Percentiles rank a stretch among this genome's conserved stretches.
Evolutionary conservation across 1,140 invertebrate species (phyloP).

Genomic region (Streblospio benedicti): DNA sequence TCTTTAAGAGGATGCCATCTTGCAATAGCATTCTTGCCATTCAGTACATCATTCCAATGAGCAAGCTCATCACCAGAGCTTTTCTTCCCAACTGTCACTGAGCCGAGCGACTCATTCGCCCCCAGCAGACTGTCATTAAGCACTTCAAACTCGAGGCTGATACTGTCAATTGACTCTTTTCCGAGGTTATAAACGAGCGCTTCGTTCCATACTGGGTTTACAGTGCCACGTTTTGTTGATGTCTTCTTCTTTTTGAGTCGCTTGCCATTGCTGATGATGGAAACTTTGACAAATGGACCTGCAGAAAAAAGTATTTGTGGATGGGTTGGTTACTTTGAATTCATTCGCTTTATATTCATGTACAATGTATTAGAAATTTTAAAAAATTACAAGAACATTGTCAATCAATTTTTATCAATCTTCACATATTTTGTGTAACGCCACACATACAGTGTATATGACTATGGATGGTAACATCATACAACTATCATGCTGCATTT

Average conservation of each 20-base stretch:
- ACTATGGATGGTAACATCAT: too few relatives aligned
- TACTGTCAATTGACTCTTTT: constrained; percentile 28
- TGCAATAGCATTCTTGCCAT: constrained; percentile 21
- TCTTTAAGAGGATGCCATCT: constrained; percentile 20
- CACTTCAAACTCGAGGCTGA: constrained; percentile 32
- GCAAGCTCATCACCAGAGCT: constrained; percentile 30
- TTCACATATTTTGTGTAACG: too few relatives aligned
- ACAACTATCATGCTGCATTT: too few relatives aligned
- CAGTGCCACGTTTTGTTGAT: constrained; percentile 49
- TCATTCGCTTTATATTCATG: neutral
- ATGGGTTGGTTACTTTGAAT: neutral
- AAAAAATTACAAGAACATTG: too few relatives aligned
- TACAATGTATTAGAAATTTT: too few relatives aligned
- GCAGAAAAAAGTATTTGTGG: constrained; percentile 13
- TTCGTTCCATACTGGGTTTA: constrained; percentile 86
- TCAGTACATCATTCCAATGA: constrained; percentile 32
- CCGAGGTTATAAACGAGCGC: constrained; percentile 65
- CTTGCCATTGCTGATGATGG: constrained; percentile 49
- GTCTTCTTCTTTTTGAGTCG: constrained; percentile 41
- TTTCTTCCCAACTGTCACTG: constrained; percentile 27
- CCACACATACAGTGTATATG: too few relatives aligned
- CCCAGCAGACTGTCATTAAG: constrained; percentile 42
- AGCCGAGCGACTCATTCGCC: constrained; percentile 36
- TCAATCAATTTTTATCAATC: too few relatives aligned
- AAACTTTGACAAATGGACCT: constrained; percentile 50